These are phyloP conservation scores for Takifugu ocellatus DNA, from an alignment of 2,797 vertebrate genomes.

Conservation along the genomic window DNA sequence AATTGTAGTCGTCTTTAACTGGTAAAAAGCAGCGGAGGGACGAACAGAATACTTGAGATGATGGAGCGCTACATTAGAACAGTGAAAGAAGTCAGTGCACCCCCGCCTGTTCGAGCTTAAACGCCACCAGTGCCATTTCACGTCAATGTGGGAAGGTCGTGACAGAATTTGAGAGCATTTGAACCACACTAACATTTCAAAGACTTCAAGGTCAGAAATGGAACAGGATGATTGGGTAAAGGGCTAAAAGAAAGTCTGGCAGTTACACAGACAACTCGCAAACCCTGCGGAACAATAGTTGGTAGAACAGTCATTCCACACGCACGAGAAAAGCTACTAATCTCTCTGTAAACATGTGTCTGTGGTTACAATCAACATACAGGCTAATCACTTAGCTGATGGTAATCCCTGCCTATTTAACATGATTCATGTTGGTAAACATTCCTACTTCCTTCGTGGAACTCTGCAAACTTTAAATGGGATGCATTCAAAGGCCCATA, in stretches of 20 bases:
- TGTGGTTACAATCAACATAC: background rate
- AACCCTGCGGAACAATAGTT: no score
- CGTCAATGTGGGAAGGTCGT: slow-evolving; percentile 19
- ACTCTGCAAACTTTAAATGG: slow-evolving; percentile 17
- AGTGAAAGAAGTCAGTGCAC: background rate
- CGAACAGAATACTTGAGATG: no score
- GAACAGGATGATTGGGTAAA: no score
- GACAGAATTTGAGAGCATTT: slow-evolving; percentile 34
- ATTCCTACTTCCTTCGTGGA: no score
- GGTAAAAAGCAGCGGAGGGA: slow-evolving; percentile 12
- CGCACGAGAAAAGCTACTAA: no score
- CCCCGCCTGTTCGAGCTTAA: background rate
- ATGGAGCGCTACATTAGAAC: no score
- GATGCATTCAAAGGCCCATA: slow-evolving; percentile 32
- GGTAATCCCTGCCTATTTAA: background rate
- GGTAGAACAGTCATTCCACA: no score
- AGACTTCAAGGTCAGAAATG: no score
- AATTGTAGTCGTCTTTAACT: slow-evolving; percentile 14
- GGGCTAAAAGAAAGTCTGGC: no score
- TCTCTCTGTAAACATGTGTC: no score
- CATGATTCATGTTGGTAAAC: slow-evolving; percentile 2
- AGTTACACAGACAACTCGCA: no score
- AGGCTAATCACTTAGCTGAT: background rate
- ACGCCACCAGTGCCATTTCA: slow-evolving; percentile 27
- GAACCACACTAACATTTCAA: no score